Conservation (phyloP, 2,113 vertebrate species). For the Seriola aureovittata region DNA sequence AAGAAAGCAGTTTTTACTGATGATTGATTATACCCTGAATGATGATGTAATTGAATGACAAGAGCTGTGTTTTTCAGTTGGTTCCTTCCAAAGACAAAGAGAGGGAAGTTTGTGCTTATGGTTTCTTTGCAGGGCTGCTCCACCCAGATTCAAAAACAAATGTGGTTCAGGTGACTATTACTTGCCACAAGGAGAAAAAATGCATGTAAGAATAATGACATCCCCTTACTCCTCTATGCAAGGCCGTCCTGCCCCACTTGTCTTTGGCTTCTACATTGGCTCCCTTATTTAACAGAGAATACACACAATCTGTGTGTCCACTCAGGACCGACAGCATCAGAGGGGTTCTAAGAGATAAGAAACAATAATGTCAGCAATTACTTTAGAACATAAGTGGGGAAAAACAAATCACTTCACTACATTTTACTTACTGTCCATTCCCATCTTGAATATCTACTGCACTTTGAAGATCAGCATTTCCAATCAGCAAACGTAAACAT, state of each 20-base stretch:
- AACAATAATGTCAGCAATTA: slow-evolving; percentile 13
- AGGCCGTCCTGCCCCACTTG: slow-evolving; percentile 94
- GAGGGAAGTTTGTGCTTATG: not conserved
- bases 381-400: not conserved
- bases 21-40: not conserved
- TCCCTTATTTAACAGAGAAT: slow-evolving; percentile 96
- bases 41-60: not conserved
- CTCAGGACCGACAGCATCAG: slow-evolving; percentile 97
- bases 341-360: slow-evolving; percentile 88
- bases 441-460: slow-evolving; percentile 96
- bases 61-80: not conserved
- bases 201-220: not conserved
- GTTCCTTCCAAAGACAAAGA: no score
- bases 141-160: not conserved
- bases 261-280: slow-evolving; percentile 97
- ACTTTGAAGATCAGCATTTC: slow-evolving; percentile 94
- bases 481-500: slow-evolving; percentile 95
- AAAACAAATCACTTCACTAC: not conserved
- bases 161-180: not conserved
- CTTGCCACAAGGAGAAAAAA: no score
- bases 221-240: slow-evolving; percentile 94
- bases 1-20: slow-evolving; percentile 21
- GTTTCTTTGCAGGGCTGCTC: not conserved
- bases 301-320: slow-evolving; percentile 97
- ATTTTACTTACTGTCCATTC: slow-evolving; percentile 93